Evolutionary conservation across 2,888 invertebrate genomes (phyloP).

Genomic region (Macaria notata): DNA sequence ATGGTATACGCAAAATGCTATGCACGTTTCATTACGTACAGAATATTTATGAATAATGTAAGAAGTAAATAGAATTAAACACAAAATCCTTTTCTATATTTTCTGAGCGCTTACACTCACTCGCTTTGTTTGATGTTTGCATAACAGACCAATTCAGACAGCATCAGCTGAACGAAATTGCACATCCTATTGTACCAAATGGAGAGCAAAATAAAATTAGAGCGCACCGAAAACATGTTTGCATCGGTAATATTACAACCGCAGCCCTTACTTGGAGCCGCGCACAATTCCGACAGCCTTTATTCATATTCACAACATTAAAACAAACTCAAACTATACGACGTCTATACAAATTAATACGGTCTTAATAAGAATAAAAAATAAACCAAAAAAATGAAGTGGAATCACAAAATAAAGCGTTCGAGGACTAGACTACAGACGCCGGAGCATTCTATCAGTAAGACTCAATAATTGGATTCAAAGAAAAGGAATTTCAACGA

Average conservation of each 20-base stretch:
- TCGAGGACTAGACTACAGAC: conserved; percentile 43
- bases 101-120: conserved; percentile 46
- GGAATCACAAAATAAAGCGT: conserved; percentile 53
- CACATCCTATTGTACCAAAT: conserved; percentile 60
- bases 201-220: conserved; percentile 63
- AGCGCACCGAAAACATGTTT: conserved; percentile 59
- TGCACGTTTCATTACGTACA: too few species aligned
- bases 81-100: conserved; percentile 32
- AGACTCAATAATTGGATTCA: conserved; percentile 70
- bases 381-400: conserved; percentile 43
- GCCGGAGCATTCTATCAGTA: conserved; percentile 53
- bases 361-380: conserved; percentile 38
- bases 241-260: conserved; percentile 57
- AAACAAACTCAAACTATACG: conserved; percentile 46
- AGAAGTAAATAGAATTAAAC: too few species aligned
- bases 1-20: too few species aligned
- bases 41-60: too few species aligned
- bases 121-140: conserved; percentile 59
- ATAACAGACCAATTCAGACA: conserved; percentile 61
- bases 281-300: conserved; percentile 44
- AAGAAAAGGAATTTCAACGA: conserved; percentile 67
- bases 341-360: conserved; percentile 39
- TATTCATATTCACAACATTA: conserved; percentile 48
- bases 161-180: conserved; percentile 63
- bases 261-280: conserved; percentile 40